These are phyloP conservation scores for Stictocephala bisonia DNA, from an alignment of 2,888 invertebrate genomes.

Conservation along the genomic window DNA sequence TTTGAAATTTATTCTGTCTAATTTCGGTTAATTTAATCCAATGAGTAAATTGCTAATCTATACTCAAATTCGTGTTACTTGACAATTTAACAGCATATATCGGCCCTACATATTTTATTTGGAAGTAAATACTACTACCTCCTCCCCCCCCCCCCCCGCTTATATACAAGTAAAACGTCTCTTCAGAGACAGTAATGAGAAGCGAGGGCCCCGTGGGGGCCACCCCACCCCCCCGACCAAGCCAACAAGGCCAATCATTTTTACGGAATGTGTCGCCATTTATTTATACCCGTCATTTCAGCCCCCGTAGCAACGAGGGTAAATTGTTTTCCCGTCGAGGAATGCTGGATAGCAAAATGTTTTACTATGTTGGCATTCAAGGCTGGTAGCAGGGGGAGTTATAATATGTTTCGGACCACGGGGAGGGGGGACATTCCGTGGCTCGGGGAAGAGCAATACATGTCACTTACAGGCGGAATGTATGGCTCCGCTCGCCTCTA, in stretches of 20 bases:
- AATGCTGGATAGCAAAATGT: conserved; percentile 49
- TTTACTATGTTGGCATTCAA: conserved; percentile 50
- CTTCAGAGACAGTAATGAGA: too few relatives aligned
- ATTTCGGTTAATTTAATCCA: too few relatives aligned
- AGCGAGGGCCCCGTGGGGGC: too few relatives aligned
- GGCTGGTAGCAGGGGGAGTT: conserved; percentile 40
- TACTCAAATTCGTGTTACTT: too few relatives aligned
- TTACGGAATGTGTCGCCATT: conserved; percentile 26
- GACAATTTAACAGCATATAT: too few relatives aligned
- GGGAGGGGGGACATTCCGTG: conserved; percentile 54
- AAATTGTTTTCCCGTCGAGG: conserved; percentile 48
- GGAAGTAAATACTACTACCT: not conserved
- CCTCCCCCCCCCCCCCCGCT: not conserved
- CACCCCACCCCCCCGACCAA: not conserved
- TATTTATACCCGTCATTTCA: conserved; percentile 32
- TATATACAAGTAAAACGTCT: too few relatives aligned
- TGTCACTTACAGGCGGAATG: conserved; percentile 53
- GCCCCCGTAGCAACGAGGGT: conserved; percentile 43
- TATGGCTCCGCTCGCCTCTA: conserved; percentile 21
- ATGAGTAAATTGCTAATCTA: too few relatives aligned
- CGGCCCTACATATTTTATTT: too few relatives aligned
- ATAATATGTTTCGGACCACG: conserved; percentile 50
- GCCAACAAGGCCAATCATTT: conserved; percentile 19
- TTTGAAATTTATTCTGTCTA: too few relatives aligned
- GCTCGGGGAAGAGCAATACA: conserved; percentile 52